These are phyloP conservation scores for Acrobeloides nanus DNA, from an alignment of 2,888 invertebrate genomes.

Conservation along the genomic window DNA sequence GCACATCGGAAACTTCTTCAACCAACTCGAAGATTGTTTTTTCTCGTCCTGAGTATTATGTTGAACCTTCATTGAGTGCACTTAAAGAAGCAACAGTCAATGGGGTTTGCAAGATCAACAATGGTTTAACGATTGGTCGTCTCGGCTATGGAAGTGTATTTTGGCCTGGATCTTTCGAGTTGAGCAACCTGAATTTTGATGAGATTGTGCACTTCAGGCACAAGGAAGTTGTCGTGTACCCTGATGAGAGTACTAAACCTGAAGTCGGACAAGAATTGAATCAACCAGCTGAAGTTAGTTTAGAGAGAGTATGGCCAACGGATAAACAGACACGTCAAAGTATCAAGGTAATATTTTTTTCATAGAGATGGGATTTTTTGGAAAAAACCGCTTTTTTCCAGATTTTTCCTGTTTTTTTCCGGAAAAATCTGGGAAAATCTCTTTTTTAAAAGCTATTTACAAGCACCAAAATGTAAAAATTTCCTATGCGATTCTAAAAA, in stretches of 20 bases:
- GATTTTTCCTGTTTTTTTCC: not conserved
- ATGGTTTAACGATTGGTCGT: slow-evolving; percentile 57
- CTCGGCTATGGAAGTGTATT: slow-evolving; percentile 57
- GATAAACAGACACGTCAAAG: slow-evolving; percentile 73
- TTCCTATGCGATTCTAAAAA: too few relatives aligned
- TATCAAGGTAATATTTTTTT: slow-evolving; percentile 63
- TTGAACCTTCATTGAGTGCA: slow-evolving; percentile 75
- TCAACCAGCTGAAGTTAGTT: slow-evolving; percentile 64
- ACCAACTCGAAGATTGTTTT: too few relatives aligned
- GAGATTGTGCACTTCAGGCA: slow-evolving; percentile 69
- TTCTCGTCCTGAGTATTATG: slow-evolving; percentile 70
- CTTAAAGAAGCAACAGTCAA: slow-evolving; percentile 56
- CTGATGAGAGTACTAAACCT: slow-evolving; percentile 80
- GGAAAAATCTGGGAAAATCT: too few relatives aligned
- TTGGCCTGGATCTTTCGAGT: slow-evolving; percentile 55
- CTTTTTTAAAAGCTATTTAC: too few relatives aligned
- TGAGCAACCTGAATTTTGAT: slow-evolving; percentile 27
- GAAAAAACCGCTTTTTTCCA: not conserved
- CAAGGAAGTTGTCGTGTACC: slow-evolving; percentile 89
- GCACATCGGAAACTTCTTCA: too few relatives aligned
- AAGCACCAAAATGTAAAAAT: too few relatives aligned
- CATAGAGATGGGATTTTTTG: not conserved
- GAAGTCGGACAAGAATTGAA: slow-evolving; percentile 79
- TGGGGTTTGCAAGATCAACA: slow-evolving; percentile 23
- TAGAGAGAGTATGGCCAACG: slow-evolving; percentile 87